Evolutionary conservation across 2,888 invertebrate genomes (phyloP).

Genomic region (Lutraria lutraria): DNA sequence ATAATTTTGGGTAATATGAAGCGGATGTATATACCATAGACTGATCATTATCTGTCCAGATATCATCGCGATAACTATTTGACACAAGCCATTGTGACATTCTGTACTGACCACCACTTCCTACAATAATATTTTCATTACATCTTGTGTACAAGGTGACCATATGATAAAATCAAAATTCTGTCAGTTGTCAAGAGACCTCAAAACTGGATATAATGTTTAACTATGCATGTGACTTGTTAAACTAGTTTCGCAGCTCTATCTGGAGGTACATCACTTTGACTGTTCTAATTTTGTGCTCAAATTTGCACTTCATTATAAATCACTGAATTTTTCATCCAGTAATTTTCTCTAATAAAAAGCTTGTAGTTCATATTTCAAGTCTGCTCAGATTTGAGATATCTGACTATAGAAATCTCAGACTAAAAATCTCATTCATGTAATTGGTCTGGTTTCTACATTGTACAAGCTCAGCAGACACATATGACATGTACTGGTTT

Average conservation of each 20-base stretch:
- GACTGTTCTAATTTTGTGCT: background rate
- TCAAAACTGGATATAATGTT: background rate
- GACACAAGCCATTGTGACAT: conserved; percentile 23
- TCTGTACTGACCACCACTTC: conserved; percentile 31
- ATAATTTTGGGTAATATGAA: background rate
- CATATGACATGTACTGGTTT: background rate
- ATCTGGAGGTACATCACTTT: background rate
- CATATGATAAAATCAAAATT: conserved; percentile 6
- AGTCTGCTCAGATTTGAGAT: too few relatives aligned
- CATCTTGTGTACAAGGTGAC: conserved; percentile 41
- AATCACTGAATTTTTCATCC: too few relatives aligned
- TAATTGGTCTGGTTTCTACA: background rate
- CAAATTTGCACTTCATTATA: too few relatives aligned
- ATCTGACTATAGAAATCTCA: too few relatives aligned
- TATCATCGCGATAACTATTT: background rate
- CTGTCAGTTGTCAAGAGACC: background rate
- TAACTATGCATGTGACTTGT: background rate
- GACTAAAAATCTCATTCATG: too few relatives aligned
- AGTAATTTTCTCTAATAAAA: too few relatives aligned
- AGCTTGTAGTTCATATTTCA: background rate
- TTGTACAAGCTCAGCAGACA: background rate
- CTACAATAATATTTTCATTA: conserved; percentile 62
- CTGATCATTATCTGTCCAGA: background rate
- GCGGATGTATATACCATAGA: background rate
- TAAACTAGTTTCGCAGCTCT: background rate